A percentile compares a stretch with the other conserved stretches of the same genome.
These are phyloP conservation scores for Dromiciops gliroides DNA, from an alignment of 2,113 vertebrate genomes.

Conservation along the genomic window DNA sequence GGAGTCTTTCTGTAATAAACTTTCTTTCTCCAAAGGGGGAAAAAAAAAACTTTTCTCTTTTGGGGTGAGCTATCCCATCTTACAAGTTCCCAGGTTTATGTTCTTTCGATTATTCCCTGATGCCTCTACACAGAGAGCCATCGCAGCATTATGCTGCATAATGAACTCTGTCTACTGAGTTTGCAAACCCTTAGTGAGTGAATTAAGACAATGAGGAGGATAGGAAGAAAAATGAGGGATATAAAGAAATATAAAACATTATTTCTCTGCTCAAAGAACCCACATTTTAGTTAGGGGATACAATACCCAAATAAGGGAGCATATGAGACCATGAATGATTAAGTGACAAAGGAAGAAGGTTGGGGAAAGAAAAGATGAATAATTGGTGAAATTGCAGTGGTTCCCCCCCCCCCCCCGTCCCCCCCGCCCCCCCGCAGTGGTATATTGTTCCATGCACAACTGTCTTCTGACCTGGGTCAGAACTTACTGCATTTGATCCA, in stretches of 20 bases:
- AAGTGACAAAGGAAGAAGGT: neutral
- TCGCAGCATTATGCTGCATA: neutral
- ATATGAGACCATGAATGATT: neutral
- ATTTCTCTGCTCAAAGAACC: neutral
- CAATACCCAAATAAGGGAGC: neutral
- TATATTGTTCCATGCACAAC: neutral
- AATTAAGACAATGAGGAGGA: neutral
- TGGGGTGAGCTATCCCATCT: neutral
- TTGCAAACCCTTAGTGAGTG: neutral
- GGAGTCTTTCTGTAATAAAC: neutral
- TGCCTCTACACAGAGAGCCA: neutral
- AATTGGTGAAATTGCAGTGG: neutral
- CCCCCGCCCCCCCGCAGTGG: too few species aligned
- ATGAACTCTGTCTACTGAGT: neutral
- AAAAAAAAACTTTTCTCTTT: neutral
- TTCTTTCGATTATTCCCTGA: neutral
- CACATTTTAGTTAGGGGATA: neutral
- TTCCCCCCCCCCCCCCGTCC: accelerated
- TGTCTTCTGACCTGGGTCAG: neutral
- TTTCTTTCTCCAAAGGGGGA: neutral
- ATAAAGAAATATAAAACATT: neutral
- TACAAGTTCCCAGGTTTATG: neutral
- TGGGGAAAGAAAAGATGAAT: neutral
- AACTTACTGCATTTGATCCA: neutral
- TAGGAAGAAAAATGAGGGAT: neutral